Evolutionary conservation across 2,113 vertebrate species (phyloP).

Genomic region (Stictonetta naevosa): DNA sequence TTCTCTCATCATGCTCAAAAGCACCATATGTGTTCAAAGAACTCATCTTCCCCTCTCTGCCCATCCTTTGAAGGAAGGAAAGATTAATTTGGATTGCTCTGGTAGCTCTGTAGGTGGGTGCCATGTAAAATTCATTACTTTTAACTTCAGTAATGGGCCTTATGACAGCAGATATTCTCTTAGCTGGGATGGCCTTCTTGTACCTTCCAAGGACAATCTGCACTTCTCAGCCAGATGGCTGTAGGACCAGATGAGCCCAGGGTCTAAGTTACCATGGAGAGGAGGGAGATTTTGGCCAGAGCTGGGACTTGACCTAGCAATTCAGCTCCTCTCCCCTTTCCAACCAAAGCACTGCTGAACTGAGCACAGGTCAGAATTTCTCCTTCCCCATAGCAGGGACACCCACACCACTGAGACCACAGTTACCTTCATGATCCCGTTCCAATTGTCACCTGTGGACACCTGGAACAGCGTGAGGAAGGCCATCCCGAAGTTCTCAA

Average conservation of each 20-base stretch:
- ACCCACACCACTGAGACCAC: not conserved
- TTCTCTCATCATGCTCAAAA: not conserved
- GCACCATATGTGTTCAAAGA: not conserved
- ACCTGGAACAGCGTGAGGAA: conserved; percentile 98
- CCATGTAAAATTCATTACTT: not conserved
- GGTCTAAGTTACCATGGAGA: not conserved
- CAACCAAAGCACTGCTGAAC: not conserved
- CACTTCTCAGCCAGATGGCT: not conserved
- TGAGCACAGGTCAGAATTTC: not conserved
- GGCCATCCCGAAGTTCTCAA: conserved; percentile 99
- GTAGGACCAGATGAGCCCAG: not conserved
- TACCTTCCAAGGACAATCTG: not conserved
- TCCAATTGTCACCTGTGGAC: conserved; percentile 98
- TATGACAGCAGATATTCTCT: not conserved
- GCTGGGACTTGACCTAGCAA: not conserved
- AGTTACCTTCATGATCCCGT: conserved; percentile 99
- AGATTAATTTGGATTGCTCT: not conserved
- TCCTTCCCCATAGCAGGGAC: not conserved
- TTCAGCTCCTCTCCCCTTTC: not conserved
- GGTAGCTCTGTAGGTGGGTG: not conserved
- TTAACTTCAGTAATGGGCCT: not conserved
- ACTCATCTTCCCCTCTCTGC: not conserved
- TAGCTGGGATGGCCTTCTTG: not conserved
- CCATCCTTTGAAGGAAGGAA: not conserved
- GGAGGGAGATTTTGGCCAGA: not conserved